Evolutionary conservation across 2,113 vertebrate genomes (phyloP).

Genomic region (Columba livia): DNA sequence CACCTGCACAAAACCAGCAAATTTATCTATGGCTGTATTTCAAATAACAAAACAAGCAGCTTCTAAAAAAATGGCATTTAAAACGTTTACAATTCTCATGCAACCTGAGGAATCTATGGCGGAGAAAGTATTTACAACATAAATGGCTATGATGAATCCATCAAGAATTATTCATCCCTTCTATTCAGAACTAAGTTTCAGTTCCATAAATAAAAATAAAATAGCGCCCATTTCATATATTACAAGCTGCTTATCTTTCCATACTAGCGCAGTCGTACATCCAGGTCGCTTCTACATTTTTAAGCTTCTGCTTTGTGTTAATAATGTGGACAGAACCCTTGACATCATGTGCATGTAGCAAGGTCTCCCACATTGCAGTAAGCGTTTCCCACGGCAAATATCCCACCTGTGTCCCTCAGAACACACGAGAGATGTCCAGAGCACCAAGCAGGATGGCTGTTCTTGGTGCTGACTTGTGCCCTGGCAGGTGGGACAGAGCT

Average conservation of each 20-base stretch:
- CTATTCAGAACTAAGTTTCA: not conserved
- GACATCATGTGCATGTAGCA: accelerated
- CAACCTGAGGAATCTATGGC: not conserved
- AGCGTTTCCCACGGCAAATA: not conserved
- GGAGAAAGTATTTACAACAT: not conserved
- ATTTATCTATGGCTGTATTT: not conserved
- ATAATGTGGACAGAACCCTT: accelerated
- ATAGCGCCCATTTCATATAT: not conserved
- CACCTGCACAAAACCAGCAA: not conserved
- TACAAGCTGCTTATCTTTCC: not conserved
- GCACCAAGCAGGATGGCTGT: accelerated
- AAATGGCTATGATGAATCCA: slow-evolving; percentile 38
- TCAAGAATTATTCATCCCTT: slow-evolving; percentile 49
- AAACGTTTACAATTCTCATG: not conserved
- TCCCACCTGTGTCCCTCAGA: not conserved
- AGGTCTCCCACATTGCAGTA: not conserved
- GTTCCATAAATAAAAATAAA: not conserved
- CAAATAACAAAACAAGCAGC: not conserved
- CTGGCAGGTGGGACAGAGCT: accelerated
- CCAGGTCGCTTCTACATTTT: not conserved
- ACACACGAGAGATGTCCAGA: accelerated
- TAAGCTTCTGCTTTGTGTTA: not conserved
- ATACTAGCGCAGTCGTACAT: accelerated
- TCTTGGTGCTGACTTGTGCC: accelerated
- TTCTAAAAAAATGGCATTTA: not conserved